Evolutionary conservation across 2,888 invertebrate species (phyloP).

Genomic region (Empis livida): DNA sequence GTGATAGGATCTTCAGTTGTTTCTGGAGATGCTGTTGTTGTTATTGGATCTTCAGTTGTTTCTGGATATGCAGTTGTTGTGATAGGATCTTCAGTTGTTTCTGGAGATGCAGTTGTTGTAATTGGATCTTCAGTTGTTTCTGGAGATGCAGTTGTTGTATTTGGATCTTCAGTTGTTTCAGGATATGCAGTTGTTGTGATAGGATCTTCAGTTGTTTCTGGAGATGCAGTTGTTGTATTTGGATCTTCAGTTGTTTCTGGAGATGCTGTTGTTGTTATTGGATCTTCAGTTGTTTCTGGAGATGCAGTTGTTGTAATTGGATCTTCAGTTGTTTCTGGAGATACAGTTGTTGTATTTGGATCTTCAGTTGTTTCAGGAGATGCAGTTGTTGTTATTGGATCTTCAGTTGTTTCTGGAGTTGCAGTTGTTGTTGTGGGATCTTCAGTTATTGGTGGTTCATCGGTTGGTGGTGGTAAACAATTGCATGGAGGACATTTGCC

Average conservation of each 20-base stretch:
- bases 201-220: not conserved
- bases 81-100: not conserved
- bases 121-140: not conserved
- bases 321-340: not conserved
- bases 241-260: not conserved
- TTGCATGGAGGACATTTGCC: constrained; percentile 15
- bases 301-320: not conserved
- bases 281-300: not conserved
- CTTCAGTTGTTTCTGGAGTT: not conserved
- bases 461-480: constrained; percentile 1
- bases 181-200: not conserved
- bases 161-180: too few relatives aligned
- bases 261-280: not conserved
- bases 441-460: not conserved
- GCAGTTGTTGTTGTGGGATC: not conserved
- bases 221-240: not conserved
- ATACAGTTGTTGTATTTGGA: not conserved
- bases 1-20: not conserved
- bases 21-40: not conserved
- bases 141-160: not conserved
- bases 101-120: not conserved
- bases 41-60: not conserved
- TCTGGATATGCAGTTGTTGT: not conserved
- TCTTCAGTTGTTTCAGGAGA: not conserved
- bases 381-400: not conserved